Evolutionary conservation across 2,888 invertebrate species (phyloP).

Genomic region (Sinohyriopsis cumingii): DNA sequence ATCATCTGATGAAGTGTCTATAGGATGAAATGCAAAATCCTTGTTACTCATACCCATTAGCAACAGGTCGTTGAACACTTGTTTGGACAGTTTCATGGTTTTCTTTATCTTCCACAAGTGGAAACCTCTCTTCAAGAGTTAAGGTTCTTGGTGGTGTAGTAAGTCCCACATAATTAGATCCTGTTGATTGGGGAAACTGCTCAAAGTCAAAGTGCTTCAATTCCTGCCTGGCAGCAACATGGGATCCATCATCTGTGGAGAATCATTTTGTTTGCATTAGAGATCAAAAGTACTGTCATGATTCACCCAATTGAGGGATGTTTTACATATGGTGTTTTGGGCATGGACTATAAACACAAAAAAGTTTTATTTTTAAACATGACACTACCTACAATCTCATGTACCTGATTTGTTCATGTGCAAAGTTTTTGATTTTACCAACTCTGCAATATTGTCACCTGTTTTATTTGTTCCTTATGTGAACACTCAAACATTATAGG

Average conservation of each 20-base stretch:
- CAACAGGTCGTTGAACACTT: constrained; percentile 6
- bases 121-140: constrained; percentile 81
- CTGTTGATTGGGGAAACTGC: constrained; percentile 57
- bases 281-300: too few species aligned
- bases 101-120: constrained; percentile 17
- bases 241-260: constrained; percentile 62
- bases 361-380: too few species aligned
- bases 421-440: too few species aligned
- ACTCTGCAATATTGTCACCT: too few species aligned
- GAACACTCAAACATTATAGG: too few species aligned
- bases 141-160: constrained; percentile 91
- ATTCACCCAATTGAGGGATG: too few species aligned
- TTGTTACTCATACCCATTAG: constrained; percentile 39
- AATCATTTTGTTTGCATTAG: background rate
- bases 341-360: too few species aligned
- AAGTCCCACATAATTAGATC: constrained; percentile 84
- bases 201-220: constrained; percentile 48
- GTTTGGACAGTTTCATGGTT: constrained; percentile 9
- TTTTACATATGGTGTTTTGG: too few species aligned
- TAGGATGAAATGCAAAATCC: background rate
- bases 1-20: too few species aligned
- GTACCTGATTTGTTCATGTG: too few species aligned
- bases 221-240: constrained; percentile 56
- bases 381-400: too few species aligned
- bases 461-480: too few species aligned